Percentiles rank a stretch among this genome's conserved stretches.
phyloP scores from a whole-genome alignment of 23 tunicate species.

The Ciona savignyi region DNA sequence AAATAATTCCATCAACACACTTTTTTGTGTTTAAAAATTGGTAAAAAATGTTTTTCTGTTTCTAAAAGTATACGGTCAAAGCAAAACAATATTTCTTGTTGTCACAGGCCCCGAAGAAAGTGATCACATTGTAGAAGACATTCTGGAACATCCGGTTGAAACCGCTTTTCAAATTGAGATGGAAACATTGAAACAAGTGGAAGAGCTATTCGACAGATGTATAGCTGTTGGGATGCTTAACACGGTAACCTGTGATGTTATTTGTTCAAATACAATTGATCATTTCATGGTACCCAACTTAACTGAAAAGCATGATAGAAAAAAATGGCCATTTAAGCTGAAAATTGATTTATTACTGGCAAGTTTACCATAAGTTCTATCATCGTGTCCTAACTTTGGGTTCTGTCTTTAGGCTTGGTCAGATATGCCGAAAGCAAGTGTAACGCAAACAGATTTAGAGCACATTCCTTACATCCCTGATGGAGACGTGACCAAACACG shows the following conservation, averaged over 20 bases:
- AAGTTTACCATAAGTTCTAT: too few species aligned
- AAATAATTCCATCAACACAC: too few species aligned
- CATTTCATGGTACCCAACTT: neutral
- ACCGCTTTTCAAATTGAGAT: constrained; percentile 57
- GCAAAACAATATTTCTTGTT: constrained; percentile 15
- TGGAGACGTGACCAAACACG: constrained; percentile 35
- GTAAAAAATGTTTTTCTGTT: too few species aligned
- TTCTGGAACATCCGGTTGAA: constrained; percentile 25
- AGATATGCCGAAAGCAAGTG: constrained; percentile 25
- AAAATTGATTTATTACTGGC: too few species aligned
- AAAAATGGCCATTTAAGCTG: too few species aligned
- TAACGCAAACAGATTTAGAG: constrained; percentile 22
- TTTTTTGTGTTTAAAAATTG: too few species aligned
- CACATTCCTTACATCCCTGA: constrained; percentile 33
- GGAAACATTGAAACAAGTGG: constrained; percentile 54
- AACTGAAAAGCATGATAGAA: too few species aligned
- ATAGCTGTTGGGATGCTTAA: constrained; percentile 39
- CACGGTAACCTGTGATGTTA: constrained; percentile 18
- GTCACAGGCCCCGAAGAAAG: constrained; percentile 13
- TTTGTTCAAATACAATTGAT: neutral
- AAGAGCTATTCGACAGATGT: constrained; percentile 57
- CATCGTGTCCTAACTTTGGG: too few species aligned
- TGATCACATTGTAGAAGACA: neutral
- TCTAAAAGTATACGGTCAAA: too few species aligned
- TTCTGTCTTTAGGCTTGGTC: constrained; percentile 40